phyloP scores from a whole-genome alignment of 2,797 vertebrate species.

The Tokudaia tokunoshimensis region DNA sequence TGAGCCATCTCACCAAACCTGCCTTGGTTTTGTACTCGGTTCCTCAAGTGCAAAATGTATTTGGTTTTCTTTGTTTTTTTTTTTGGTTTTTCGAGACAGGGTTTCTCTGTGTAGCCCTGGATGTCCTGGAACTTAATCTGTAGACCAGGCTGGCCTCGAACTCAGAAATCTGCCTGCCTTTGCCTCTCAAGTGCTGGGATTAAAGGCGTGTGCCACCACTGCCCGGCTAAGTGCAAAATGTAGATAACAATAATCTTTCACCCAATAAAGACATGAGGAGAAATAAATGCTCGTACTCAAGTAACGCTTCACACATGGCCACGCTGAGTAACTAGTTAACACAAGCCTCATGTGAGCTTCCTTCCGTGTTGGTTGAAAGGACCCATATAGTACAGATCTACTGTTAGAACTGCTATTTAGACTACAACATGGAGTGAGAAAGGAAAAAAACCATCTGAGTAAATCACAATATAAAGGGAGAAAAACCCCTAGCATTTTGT shows the following conservation, averaged over 20 bases:
- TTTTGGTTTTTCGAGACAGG: no score
- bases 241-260: background rate
- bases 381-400: background rate
- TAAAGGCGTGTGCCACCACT: no score
- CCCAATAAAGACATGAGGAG: background rate
- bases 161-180: no score
- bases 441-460: background rate
- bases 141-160: no score
- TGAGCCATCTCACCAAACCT: background rate
- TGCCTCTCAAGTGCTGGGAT: no score
- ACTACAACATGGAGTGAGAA: background rate
- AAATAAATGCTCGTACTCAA: slow-evolving; percentile 38
- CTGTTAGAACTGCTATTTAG: background rate
- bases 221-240: background rate
- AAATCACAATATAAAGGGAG: background rate
- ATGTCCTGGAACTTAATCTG: no score
- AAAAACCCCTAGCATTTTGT: background rate
- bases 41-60: slow-evolving; percentile 5
- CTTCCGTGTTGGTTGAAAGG: background rate
- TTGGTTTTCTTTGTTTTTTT: no score
- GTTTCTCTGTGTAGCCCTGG: no score
- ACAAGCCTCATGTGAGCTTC: background rate
- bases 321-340: background rate
- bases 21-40: background rate
- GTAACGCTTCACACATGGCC: background rate